Conservation (phyloP, 1,140 invertebrate genomes). For the Aphis gossypii region DNA sequence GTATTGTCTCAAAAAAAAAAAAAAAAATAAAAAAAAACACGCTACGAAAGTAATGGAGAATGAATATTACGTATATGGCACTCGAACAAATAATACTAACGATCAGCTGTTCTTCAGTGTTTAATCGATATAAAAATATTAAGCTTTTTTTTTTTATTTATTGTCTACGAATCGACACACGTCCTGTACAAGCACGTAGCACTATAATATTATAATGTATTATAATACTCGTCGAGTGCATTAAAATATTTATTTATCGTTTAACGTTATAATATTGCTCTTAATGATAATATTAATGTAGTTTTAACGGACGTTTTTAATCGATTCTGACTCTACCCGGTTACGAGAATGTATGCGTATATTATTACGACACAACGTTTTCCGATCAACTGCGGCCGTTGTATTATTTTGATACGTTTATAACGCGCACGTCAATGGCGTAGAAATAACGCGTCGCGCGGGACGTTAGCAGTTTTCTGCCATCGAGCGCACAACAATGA, state of each 20-base stretch:
- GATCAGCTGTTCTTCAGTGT: not conserved
- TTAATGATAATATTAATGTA: not conserved
- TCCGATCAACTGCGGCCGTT: not conserved
- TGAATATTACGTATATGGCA: not conserved
- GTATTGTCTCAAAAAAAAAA: not conserved
- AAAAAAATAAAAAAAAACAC: not conserved
- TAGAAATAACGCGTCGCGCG: constrained; percentile 9
- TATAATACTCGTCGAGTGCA: too few relatives aligned
- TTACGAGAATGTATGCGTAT: not conserved
- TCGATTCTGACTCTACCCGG: not conserved
- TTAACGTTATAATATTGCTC: too few relatives aligned
- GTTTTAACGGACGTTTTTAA: not conserved
- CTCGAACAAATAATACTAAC: not conserved
- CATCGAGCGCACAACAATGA: not conserved
- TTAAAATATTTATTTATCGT: too few relatives aligned
- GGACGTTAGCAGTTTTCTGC: constrained; percentile 40
- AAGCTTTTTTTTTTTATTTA: not conserved
- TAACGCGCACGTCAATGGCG: constrained; percentile 23
- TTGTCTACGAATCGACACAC: not conserved
- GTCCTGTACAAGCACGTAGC: not conserved
- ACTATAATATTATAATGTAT: too few relatives aligned
- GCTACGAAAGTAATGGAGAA: not conserved
- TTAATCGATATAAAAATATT: not conserved
- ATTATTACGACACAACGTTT: not conserved
- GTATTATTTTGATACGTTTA: constrained; percentile 31